phyloP scores from a whole-genome alignment of 35 echinoderm and acorn worm species.

The Nesometra sesokonis region DNA sequence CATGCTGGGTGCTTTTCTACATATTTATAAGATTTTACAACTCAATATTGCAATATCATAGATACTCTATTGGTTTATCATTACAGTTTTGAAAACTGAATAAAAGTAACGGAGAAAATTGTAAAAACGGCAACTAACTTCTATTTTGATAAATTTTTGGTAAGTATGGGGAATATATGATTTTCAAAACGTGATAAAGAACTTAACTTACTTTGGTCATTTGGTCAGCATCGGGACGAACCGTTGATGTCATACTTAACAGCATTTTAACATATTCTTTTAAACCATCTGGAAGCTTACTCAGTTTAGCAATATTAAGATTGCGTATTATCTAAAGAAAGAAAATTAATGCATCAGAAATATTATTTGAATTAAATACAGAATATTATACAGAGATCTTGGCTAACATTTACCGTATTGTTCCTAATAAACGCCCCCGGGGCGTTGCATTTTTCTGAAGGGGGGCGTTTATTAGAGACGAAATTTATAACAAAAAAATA shows the following conservation, averaged over 20 bases:
- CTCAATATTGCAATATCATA: too few relatives aligned
- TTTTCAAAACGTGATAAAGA: too few relatives aligned
- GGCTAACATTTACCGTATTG: too few relatives aligned
- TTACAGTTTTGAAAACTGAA: constrained; percentile 6
- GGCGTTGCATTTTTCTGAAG: too few relatives aligned
- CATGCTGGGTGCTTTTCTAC: too few relatives aligned
- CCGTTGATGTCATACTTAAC: constrained; percentile 75
- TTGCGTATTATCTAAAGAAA: not conserved
- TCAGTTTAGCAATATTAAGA: constrained; percentile 54
- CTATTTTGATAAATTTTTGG: not conserved
- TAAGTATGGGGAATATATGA: too few relatives aligned
- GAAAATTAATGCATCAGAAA: not conserved
- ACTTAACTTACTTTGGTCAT: constrained; percentile 60
- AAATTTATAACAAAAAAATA: too few relatives aligned
- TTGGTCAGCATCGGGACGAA: constrained; percentile 93
- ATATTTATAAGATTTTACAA: too few relatives aligned
- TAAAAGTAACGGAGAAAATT: not conserved
- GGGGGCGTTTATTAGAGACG: too few relatives aligned
- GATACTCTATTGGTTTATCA: too few relatives aligned
- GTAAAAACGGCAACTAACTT: not conserved
- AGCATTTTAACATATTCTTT: constrained; percentile 99
- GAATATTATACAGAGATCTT: too few relatives aligned
- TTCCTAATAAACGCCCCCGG: too few relatives aligned
- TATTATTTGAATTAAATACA: not conserved
- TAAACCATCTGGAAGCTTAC: constrained; percentile 66